Evolutionary conservation across 2,797 vertebrate species (phyloP).

Genomic region (Propithecus perrieri): DNA sequence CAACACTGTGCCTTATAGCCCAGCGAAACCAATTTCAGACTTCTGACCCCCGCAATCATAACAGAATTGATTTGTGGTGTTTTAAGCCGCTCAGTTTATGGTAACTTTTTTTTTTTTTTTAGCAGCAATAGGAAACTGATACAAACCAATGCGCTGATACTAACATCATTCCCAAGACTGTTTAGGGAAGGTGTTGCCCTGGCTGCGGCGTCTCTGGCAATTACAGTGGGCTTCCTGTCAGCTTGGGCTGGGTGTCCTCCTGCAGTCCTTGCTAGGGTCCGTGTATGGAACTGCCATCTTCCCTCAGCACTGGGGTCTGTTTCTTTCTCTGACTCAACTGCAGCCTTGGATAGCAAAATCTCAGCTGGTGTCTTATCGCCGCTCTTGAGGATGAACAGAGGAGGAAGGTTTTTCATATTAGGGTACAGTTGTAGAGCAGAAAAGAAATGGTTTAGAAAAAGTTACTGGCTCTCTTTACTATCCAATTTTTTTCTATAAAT

Average conservation of each 20-base stretch:
- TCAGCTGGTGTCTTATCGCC: not conserved
- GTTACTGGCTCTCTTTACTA: not conserved
- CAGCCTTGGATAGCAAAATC: not conserved
- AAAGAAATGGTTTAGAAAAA: not conserved
- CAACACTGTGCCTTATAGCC: not conserved
- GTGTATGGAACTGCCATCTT: rapidly evolving
- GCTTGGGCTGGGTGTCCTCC: too few relatives aligned
- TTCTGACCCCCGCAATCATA: not conserved
- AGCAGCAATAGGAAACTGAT: not conserved
- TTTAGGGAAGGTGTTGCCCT: not conserved
- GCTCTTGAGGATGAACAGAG: not conserved
- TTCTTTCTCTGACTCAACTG: not conserved
- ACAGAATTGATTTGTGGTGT: not conserved
- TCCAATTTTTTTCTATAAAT: not conserved
- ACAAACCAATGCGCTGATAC: not conserved
- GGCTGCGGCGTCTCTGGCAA: not conserved
- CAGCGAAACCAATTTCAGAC: not conserved
- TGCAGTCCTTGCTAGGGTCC: too few relatives aligned
- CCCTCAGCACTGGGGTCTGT: not conserved
- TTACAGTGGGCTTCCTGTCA: not conserved
- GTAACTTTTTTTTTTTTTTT: not conserved
- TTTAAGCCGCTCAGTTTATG: not conserved
- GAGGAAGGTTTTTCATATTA: not conserved
- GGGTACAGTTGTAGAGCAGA: not conserved
- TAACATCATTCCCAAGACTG: not conserved